Conservation (phyloP, 1,140 invertebrate species). For the Lepidurus arcticus region DNA sequence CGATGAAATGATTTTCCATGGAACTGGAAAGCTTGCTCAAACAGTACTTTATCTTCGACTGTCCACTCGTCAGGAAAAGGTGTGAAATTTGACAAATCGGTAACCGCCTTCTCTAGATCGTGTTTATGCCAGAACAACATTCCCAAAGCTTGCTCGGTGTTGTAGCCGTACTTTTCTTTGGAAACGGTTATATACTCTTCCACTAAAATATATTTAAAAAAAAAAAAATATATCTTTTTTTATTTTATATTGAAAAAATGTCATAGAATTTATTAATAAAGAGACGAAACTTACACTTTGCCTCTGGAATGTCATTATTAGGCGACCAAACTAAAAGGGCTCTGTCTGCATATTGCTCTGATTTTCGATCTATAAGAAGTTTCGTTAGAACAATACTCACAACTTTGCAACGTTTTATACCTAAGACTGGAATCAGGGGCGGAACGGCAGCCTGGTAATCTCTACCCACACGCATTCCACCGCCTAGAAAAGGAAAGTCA, state of each 20-base stretch:
- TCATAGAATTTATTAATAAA: no score
- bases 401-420: conserved; percentile 44
- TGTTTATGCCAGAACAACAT: conserved; percentile 99
- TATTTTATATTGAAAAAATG: conserved; percentile 26
- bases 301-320: conserved; percentile 74
- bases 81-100: conserved; percentile 92
- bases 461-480: conserved; percentile 87
- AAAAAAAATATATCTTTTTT: conserved; percentile 31
- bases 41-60: conserved; percentile 93
- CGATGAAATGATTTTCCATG: conserved; percentile 97
- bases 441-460: conserved; percentile 90
- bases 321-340: conserved; percentile 94
- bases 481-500: conserved; percentile 52
- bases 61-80: conserved; percentile 98
- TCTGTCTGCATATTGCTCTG: conserved; percentile 60
- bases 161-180: conserved; percentile 98
- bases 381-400: conserved; percentile 30
- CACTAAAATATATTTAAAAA: conserved; percentile 55
- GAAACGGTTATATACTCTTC: conserved; percentile 90
- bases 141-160: conserved; percentile 92
- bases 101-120: conserved; percentile 82
- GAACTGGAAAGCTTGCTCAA: conserved; percentile 97
- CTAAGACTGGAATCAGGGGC: conserved; percentile 56
- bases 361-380: conserved; percentile 42
- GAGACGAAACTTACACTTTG: conserved; percentile 62